Percentiles rank a stretch among this genome's conserved stretches.
Evolutionary conservation across 2,888 invertebrate species (phyloP).

Genomic region (Byasa hedistus): DNA sequence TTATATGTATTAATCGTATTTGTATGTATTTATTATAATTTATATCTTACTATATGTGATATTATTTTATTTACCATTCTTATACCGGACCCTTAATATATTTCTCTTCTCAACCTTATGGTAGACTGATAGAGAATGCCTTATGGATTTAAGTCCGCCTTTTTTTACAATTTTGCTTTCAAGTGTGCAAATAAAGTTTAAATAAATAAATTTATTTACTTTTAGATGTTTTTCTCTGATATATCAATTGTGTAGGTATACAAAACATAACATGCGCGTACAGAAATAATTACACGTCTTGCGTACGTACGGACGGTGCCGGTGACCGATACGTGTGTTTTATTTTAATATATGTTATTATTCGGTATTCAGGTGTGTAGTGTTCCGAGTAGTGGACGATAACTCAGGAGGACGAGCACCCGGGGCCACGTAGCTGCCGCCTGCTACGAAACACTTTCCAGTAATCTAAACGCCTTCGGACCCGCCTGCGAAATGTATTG

Average conservation of each 20-base stretch:
- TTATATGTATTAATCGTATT: no score
- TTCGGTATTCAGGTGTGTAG: constrained; percentile 24
- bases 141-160: no score
- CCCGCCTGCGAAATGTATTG: constrained; percentile 15
- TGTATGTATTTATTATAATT: no score
- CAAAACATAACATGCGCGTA: constrained; percentile 5
- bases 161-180: no score
- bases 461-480: constrained; percentile 12
- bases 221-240: no score
- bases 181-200: no score
- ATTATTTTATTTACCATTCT: no score
- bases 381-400: constrained; percentile 23
- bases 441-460: constrained; percentile 20
- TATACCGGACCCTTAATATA: no score
- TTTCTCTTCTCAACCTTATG: no score
- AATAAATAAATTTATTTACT: no score
- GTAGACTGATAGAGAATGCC: no score
- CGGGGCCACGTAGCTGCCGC: neutral
- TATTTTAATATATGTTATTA: constrained; percentile 28
- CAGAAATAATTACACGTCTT: constrained; percentile 31
- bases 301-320: constrained; percentile 8
- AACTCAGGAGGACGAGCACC: constrained; percentile 1
- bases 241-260: constrained; percentile 6
- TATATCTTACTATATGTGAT: no score
- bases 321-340: constrained; percentile 26